Evolutionary conservation across 2,888 invertebrate species (phyloP), one percentile per base, ranked within the genome.

Genomic region (Epirrhoe alternata): DNA sequence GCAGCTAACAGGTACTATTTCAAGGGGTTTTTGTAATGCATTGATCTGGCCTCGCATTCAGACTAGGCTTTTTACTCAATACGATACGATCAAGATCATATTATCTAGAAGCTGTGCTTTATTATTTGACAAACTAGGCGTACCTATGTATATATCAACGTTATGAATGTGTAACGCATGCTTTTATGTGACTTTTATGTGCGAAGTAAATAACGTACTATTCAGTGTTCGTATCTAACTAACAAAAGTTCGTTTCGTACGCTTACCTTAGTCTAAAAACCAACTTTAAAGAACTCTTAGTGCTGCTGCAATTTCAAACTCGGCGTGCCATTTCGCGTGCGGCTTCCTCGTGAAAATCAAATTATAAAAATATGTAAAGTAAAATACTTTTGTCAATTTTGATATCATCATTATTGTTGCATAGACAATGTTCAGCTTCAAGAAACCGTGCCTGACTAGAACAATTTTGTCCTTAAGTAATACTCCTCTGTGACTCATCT

Each of bases 1-100:
- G 96, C 95, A 74, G 79, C 84, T 53, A 86, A 88, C 88, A 92
- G 92, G 92, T 92, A 85, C 86, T 38, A 54, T 24, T 55, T 42
- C 84, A 64, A 65, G 31, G 45, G 6, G 10, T 17, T n/a, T n/a
- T 50, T 38, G 49, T 63, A 49, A 55, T 45, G 16, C 55, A 63
- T 49, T 16, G n/a, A 5, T 52, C 16, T n/a, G n/a, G 30, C 57
- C 33, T 33, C 7, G 31, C 58, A 45, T 31, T 33, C 50, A 50
- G n/a, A 58, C 49, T 50, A 50, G 7, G n/a, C 12, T n/a, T 45
- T 42, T 55, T 42, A n/a, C 24, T 24, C 24, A 24, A 24, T n/a
- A n/a, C n/a, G n/a, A 24, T 24, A 24, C 24, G 24, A 24, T 24
- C 24, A 24, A n/a, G n/a, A n/a, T n/a, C n/a, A n/a, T n/a, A n/a